These are phyloP conservation scores for Trididemnum nubilum DNA, from an alignment of 23 tunicate species.

Conservation along the genomic window DNA sequence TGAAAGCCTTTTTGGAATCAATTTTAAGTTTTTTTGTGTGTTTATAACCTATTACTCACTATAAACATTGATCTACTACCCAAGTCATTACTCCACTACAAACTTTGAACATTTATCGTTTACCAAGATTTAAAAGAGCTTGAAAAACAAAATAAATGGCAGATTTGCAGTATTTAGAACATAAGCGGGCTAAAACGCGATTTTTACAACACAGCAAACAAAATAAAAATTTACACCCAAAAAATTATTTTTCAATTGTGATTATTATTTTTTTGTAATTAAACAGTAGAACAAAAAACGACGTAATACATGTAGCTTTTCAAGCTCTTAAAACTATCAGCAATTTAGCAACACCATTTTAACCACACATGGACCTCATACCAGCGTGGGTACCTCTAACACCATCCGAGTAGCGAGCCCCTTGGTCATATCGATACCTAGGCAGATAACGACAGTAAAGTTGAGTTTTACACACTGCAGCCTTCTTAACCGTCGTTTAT, in stretches of 20 bases:
- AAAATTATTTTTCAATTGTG: too few relatives aligned
- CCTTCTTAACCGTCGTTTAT: neutral
- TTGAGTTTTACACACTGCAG: neutral
- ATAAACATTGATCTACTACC: neutral
- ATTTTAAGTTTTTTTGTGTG: too few relatives aligned
- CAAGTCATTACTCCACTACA: conserved; percentile 12
- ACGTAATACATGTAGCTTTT: too few relatives aligned
- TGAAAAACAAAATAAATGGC: neutral
- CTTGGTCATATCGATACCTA: conserved; percentile 17
- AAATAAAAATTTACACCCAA: too few relatives aligned
- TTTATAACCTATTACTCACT: conserved; percentile 11
- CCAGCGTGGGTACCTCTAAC: neutral
- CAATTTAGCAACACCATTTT: too few relatives aligned
- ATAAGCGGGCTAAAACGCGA: too few relatives aligned
- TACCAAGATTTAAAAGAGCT: neutral
- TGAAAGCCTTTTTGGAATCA: too few relatives aligned
- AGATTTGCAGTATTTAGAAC: too few relatives aligned
- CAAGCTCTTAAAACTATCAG: too few relatives aligned
- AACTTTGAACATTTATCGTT: neutral
- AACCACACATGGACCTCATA: conserved; percentile 18
- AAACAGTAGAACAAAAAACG: too few relatives aligned
- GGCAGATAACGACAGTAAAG: conserved; percentile 13
- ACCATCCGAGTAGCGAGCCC: conserved; percentile 3
- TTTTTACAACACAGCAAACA: too few relatives aligned
- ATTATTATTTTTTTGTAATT: too few relatives aligned